Conservation (phyloP, 2,888 invertebrate genomes). For the Macroteleia sp. region DNA sequence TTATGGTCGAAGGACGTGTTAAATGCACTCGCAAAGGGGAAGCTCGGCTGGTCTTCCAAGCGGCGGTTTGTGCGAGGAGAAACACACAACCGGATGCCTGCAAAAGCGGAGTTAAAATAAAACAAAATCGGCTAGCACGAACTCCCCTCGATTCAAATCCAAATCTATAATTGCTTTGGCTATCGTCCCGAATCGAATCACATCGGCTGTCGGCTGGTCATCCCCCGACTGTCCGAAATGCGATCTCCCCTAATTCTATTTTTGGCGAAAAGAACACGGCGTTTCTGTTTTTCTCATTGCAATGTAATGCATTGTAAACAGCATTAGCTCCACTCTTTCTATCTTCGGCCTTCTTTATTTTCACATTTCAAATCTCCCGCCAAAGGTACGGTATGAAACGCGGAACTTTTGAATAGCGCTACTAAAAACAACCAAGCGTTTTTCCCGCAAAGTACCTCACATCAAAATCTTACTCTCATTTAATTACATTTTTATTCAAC, state of each 20-base stretch:
- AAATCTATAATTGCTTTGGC: slow-evolving; percentile 84
- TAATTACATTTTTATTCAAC: too few relatives aligned
- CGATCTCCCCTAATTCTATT: slow-evolving; percentile 83
- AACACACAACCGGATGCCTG: slow-evolving; percentile 82
- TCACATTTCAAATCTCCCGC: too few relatives aligned
- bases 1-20: slow-evolving; percentile 27
- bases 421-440: too few relatives aligned
- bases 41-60: slow-evolving; percentile 73
- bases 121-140: slow-evolving; percentile 77
- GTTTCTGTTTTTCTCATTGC: too few relatives aligned
- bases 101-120: slow-evolving; percentile 82
- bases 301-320: too few relatives aligned
- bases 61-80: slow-evolving; percentile 74
- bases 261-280: slow-evolving; percentile 73
- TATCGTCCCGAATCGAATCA: slow-evolving; percentile 77
- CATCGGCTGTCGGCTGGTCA: too few relatives aligned
- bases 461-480: too few relatives aligned
- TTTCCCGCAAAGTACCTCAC: too few relatives aligned
- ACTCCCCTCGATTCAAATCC: slow-evolving; percentile 78
- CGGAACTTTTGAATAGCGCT: too few relatives aligned
- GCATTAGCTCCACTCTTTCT: too few relatives aligned
- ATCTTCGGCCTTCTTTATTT: too few relatives aligned
- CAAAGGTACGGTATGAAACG: too few relatives aligned
- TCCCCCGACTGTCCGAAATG: slow-evolving; percentile 80
- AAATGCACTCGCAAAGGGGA: slow-evolving; percentile 42